Conservation (phyloP, 2,113 vertebrate genomes). For the Loxodonta africana region DNA sequence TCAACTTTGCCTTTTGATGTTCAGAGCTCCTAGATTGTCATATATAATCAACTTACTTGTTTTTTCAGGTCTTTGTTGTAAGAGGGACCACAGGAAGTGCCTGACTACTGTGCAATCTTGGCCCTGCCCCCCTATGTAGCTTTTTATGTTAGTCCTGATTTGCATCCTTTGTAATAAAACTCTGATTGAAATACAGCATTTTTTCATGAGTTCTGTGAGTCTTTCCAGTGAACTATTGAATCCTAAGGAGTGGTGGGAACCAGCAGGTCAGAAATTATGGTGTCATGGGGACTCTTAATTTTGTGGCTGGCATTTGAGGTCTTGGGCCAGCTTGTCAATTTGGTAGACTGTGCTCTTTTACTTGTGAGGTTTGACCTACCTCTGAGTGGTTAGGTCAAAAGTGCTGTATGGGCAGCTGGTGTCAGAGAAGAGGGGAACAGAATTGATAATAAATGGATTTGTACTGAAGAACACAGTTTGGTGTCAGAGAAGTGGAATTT, state of each 20-base stretch:
- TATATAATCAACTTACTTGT: too few species aligned
- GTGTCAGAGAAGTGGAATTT: not conserved
- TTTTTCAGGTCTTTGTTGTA: too few species aligned
- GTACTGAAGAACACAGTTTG: not conserved
- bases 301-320: not conserved
- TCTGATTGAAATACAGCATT: not conserved
- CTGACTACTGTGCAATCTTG: too few species aligned
- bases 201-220: not conserved
- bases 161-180: not conserved
- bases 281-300: not conserved
- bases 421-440: not conserved
- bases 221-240: not conserved
- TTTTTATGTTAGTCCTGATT: not conserved
- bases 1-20: too few species aligned
- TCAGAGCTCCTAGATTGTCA: too few species aligned
- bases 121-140: too few species aligned
- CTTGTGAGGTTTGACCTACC: not conserved
- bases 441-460: not conserved
- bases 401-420: not conserved
- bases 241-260: not conserved
- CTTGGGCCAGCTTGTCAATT: not conserved
- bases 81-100: too few species aligned
- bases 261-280: not conserved
- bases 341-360: not conserved
- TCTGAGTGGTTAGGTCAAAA: not conserved